Evolutionary conservation across 2,797 vertebrate species (phyloP).

Genomic region (Acanthurus lineatus): DNA sequence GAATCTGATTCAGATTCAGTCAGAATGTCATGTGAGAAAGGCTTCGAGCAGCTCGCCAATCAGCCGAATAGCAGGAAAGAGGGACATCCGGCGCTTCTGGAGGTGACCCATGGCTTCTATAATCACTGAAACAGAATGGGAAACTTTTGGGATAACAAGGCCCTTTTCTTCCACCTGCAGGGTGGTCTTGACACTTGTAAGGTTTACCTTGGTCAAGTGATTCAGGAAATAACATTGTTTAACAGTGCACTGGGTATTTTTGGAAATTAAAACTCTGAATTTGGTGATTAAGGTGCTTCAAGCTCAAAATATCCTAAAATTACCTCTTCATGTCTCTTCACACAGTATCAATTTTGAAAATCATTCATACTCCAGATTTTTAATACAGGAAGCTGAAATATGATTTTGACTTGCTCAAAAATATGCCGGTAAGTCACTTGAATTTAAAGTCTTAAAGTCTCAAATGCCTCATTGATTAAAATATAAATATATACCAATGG

Average conservation of each 20-base stretch:
- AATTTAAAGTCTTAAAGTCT: no score
- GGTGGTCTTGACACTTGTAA: conserved; percentile 69
- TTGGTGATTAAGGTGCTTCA: background rate
- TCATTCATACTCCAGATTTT: background rate
- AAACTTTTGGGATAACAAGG: conserved; percentile 75
- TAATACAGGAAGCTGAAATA: background rate
- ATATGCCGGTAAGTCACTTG: background rate
- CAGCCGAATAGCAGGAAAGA: conserved; percentile 68
- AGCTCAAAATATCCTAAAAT: background rate
- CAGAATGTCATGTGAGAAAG: conserved; percentile 59
- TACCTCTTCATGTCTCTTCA: background rate
- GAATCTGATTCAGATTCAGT: conserved; percentile 74
- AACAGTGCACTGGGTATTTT: conserved; percentile 30
- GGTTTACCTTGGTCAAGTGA: conserved; percentile 38
- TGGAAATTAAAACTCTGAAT: background rate
- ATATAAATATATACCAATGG: background rate
- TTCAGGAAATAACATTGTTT: conserved; percentile 46
- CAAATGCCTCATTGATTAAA: background rate
- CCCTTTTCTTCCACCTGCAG: conserved; percentile 67
- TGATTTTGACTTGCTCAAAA: background rate
- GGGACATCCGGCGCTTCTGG: conserved; percentile 66
- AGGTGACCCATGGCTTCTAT: conserved; percentile 67
- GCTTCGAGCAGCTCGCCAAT: conserved; percentile 72
- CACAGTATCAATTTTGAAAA: background rate
- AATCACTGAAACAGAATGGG: conserved; percentile 74